A percentile compares a stretch with the other conserved stretches of the same genome.
These are phyloP conservation scores for Lepidonotus clava DNA, from an alignment of 2,888 invertebrate genomes.

Conservation along the genomic window DNA sequence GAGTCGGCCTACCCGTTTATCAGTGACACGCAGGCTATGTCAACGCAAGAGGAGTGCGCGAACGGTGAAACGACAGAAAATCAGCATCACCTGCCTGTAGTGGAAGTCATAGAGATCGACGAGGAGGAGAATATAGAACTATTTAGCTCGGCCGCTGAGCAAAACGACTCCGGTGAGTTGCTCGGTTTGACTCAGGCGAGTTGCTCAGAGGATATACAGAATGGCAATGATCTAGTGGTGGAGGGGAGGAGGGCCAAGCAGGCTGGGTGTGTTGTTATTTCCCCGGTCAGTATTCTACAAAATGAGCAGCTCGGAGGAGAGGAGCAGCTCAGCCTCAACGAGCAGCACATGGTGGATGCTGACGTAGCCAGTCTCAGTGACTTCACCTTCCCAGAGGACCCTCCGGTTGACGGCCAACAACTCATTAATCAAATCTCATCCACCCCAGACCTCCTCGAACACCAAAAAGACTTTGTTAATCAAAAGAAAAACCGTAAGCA, in stretches of 20 bases:
- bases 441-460: not conserved
- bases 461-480: not conserved
- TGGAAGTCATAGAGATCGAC: slow-evolving; percentile 22
- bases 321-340: slow-evolving; percentile 4
- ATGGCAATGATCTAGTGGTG: not conserved
- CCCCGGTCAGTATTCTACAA: not conserved
- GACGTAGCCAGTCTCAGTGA: slow-evolving; percentile 11
- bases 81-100: slow-evolving; percentile 13
- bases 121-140: slow-evolving; percentile 31
- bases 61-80: too few relatives aligned
- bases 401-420: not conserved
- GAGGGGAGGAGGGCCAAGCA: slow-evolving; percentile 2
- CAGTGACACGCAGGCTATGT: not conserved
- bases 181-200: not conserved
- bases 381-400: slow-evolving; percentile 23
- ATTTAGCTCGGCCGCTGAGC: not conserved
- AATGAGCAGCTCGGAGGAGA: not conserved
- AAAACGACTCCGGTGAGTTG: not conserved
- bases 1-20: not conserved
- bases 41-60: not conserved
- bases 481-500: not conserved
- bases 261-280: not conserved
- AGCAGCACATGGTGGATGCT: not conserved
- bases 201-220: not conserved
- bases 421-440: not conserved